phyloP scores from a whole-genome alignment of 2,113 vertebrate species.

The Steatornis caripensis region DNA sequence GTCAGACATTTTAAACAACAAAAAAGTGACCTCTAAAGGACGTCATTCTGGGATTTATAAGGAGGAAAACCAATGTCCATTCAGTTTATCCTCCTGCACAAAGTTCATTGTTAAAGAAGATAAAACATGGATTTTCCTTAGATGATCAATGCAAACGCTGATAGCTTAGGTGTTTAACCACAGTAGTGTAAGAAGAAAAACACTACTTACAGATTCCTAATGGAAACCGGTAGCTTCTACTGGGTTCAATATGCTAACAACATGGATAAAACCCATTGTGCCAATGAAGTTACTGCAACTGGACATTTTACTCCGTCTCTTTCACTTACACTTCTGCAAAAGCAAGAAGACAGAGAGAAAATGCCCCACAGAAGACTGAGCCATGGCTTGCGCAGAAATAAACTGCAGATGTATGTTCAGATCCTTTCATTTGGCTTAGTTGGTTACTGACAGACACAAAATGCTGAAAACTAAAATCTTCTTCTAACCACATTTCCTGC shows the following conservation, averaged over 20 bases:
- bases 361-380: background rate
- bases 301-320: background rate
- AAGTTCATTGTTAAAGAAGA: background rate
- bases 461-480: background rate
- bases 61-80: background rate
- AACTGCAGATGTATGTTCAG: background rate
- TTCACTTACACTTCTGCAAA: background rate
- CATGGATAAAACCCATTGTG: background rate
- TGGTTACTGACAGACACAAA: background rate
- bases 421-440: background rate
- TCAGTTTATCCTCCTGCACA: background rate
- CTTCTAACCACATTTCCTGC: background rate
- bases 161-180: background rate
- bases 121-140: background rate
- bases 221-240: background rate
- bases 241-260: background rate
- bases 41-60: background rate
- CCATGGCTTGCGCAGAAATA: background rate
- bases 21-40: background rate
- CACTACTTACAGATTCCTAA: background rate
- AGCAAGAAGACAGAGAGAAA: background rate
- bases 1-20: background rate
- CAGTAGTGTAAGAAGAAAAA: background rate
- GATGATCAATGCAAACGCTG: background rate
- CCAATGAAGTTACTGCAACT: background rate